Evolutionary conservation across 1,140 invertebrate species (phyloP).

Genomic region (Papilio polyxenes): DNA sequence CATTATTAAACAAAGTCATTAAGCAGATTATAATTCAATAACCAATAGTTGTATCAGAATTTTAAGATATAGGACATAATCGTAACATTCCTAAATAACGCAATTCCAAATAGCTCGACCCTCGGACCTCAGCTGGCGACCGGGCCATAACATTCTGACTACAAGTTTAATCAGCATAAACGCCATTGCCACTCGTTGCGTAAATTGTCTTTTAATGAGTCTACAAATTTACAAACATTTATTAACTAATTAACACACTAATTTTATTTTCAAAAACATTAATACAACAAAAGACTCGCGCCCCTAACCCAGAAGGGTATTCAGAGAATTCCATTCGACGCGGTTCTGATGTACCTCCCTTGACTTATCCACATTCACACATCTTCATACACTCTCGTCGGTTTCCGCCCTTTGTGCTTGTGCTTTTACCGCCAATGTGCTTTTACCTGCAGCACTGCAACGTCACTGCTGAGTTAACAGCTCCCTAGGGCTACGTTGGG

Average conservation of each 20-base stretch:
- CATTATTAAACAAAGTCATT: too few relatives aligned
- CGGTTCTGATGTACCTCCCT: too few relatives aligned
- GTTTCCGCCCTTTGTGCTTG: too few relatives aligned
- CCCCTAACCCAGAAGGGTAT: too few relatives aligned
- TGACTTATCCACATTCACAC: too few relatives aligned
- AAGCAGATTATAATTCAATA: neutral
- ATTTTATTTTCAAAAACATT: neutral
- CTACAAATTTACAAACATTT: neutral
- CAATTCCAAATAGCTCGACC: neutral
- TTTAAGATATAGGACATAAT: neutral
- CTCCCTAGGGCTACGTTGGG: too few relatives aligned
- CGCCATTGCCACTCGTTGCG: neutral
- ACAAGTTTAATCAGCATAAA: conserved; percentile 1
- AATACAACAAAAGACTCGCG: too few relatives aligned
- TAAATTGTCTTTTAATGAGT: conserved; percentile 3
- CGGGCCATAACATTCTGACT: conserved; percentile 5
- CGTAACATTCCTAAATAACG: conserved; percentile 13
- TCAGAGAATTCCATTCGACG: too few relatives aligned
- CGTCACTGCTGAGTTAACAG: too few relatives aligned
- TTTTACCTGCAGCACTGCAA: too few relatives aligned
- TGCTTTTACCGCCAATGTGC: too few relatives aligned
- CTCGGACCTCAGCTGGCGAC: conserved; percentile 3
- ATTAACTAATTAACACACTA: neutral
- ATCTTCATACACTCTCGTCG: too few relatives aligned
- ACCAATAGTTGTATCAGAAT: neutral